Conservation (phyloP, 2,113 vertebrate genomes). For the Epinephelus moara region DNA sequence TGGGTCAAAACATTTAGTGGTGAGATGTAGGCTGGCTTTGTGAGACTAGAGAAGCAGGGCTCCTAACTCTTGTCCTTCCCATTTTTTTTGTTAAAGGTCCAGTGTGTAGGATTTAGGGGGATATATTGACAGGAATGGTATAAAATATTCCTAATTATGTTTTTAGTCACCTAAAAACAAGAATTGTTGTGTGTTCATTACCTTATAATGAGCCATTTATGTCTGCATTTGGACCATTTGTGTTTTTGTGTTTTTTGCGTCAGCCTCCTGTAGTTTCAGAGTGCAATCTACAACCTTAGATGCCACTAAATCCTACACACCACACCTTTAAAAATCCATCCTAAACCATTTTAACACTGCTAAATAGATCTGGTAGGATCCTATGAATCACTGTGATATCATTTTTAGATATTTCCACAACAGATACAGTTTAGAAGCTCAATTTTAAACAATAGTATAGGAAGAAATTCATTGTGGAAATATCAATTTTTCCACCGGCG, state of each 20-base stretch:
- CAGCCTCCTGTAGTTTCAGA: too few species aligned
- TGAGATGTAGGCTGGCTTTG: constrained; percentile 16
- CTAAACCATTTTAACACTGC: neutral
- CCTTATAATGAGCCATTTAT: too few species aligned
- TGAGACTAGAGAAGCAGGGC: neutral
- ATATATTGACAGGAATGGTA: too few species aligned
- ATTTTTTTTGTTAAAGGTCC: too few species aligned
- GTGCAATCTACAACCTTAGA: too few species aligned
- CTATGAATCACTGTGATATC: neutral
- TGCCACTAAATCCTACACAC: too few species aligned
- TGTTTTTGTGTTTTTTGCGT: too few species aligned
- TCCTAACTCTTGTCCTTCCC: neutral
- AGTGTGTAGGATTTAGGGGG: too few species aligned
- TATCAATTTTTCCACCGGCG: neutral
- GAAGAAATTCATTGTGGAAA: neutral
- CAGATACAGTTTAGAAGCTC: neutral
- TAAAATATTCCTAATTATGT: too few species aligned
- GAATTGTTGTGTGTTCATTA: too few species aligned
- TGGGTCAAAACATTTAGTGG: neutral
- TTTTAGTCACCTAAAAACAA: too few species aligned
- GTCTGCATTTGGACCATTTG: too few species aligned
- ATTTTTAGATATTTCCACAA: neutral
- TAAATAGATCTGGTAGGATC: neutral
- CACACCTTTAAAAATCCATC: constrained; percentile 6
- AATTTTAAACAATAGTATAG: neutral